Base-by-base conservation (phyloP, 1,140 invertebrate species). In the Panagrolaimus sp. region DNA sequence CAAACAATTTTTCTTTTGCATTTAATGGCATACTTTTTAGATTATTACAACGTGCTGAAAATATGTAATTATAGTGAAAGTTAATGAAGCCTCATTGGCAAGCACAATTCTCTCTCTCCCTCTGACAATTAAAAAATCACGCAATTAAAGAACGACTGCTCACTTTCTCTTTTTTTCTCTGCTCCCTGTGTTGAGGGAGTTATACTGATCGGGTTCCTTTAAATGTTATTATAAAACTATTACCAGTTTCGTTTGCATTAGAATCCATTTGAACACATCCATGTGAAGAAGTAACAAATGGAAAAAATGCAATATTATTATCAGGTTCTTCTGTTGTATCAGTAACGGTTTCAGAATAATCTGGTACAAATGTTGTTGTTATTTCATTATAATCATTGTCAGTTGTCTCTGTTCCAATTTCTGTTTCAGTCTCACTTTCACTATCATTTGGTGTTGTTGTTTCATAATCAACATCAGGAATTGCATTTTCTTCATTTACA, bases 11-110 rank as follows among this genome's bases (percentile, higher is more conserved):
- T 4, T 57, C 51, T 57, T 57, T 57, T 57, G 51, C 51, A n/a
- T 57, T 27, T 3, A 11, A 27, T 23, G 13, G 27, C 20, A 57
- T 57, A 11, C 20, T 25, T 25, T 27, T 20, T 2, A 57, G 16
- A 16, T 57, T 57, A 27, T 57, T 57, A 16, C 51, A 57, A 7
- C 31, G 31, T 57, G 20, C 51, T 57, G 20, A 57, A 57, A 57
- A 20, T 13, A 1, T 0, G 27, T n/a, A 4, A 1, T 20, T 51
- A 25, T 0, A 8, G 13, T 57, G 13, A 25, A n/a, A n/a, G n/a
- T n/a, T n/a, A n/a, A n/a, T n/a, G n/a, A n/a, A n/a, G n/a, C n/a
- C n/a, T n/a, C n/a, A n/a, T n/a, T n/a, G n/a, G n/a, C n/a, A n/a
- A n/a, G n/a, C n/a, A n/a, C n/a, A n/a, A n/a, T n/a, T n/a, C n/a